A percentile compares a stretch with the other conserved stretches of the same genome.
Evolutionary conservation across 2,888 invertebrate genomes (phyloP).

Genomic region (Steinernema hermaphroditum): DNA sequence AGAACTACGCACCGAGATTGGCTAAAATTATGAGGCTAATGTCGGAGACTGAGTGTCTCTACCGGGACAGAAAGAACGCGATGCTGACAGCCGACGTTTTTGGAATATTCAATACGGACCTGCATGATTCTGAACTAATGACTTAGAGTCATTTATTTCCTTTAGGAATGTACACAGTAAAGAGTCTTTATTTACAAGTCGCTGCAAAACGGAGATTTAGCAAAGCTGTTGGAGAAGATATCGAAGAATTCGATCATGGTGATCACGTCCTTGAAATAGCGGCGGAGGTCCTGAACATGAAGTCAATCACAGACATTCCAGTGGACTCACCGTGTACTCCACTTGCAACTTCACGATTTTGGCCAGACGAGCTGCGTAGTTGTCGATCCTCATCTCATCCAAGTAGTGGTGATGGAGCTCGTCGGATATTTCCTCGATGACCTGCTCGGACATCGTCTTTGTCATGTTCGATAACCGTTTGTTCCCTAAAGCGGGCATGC

Average conservation of each 20-base stretch:
- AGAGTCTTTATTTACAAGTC: background rate
- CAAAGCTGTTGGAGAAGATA: constrained; percentile 6
- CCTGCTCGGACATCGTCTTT: background rate
- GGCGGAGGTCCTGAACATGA: background rate
- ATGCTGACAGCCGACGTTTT: constrained; percentile 31
- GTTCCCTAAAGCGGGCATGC: background rate
- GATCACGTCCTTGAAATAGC: background rate
- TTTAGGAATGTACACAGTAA: too few relatives aligned
- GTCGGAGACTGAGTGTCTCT: constrained; percentile 26
- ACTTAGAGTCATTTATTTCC: too few relatives aligned
- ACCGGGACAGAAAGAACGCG: constrained; percentile 27
- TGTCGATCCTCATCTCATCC: background rate
- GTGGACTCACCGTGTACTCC: background rate
- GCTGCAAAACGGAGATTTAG: background rate
- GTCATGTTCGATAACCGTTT: background rate
- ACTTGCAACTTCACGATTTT: background rate
- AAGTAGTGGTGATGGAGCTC: background rate
- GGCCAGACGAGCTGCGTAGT: background rate
- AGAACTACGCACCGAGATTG: constrained; percentile 32
- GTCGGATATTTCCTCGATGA: background rate
- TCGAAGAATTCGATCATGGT: background rate
- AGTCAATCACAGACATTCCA: background rate
- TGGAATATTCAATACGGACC: constrained; percentile 27
- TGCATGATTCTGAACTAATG: constrained; percentile 31
- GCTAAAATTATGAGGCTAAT: constrained; percentile 28